Evolutionary conservation across 2,888 invertebrate genomes (phyloP).

Genomic region (Tetheella fluctuosa): DNA sequence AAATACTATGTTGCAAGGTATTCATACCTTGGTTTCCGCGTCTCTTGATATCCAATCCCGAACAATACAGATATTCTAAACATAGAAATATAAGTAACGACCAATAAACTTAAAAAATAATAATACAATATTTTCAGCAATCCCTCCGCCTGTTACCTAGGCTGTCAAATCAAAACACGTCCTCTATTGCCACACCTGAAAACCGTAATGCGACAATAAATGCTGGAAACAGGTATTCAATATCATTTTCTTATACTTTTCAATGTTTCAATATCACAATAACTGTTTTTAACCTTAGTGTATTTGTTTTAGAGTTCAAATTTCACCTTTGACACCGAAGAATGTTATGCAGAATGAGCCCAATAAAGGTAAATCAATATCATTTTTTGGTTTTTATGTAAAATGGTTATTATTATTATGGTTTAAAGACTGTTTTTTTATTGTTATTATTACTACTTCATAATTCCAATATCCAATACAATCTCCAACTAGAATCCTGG

Average conservation of each 20-base stretch:
- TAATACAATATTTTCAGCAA: conserved; percentile 28
- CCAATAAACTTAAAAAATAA: too few species aligned
- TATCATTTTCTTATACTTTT: conserved; percentile 16
- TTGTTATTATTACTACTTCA: too few species aligned
- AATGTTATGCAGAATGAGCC: conserved; percentile 41
- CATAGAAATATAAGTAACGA: too few species aligned
- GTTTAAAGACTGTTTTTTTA: too few species aligned
- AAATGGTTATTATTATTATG: too few species aligned
- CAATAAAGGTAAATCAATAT: conserved; percentile 49
- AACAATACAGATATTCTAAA: too few species aligned
- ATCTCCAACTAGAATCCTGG: too few species aligned
- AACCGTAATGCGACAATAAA: neutral
- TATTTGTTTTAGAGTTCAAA: conserved; percentile 42
- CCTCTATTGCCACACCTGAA: conserved; percentile 12
- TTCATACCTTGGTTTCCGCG: too few species aligned
- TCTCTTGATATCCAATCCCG: too few species aligned
- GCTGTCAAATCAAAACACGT: conserved; percentile 25
- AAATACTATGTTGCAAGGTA: too few species aligned
- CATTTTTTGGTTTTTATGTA: neutral
- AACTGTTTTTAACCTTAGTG: conserved; percentile 13
- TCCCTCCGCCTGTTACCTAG: conserved; percentile 35
- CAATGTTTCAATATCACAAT: neutral
- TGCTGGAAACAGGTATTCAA: conserved; percentile 22
- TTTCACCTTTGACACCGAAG: conserved; percentile 34
- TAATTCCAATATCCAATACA: too few species aligned